phyloP scores from a whole-genome alignment of 1,140 invertebrate species.

The Bursaphelenchus mucronatus region DNA sequence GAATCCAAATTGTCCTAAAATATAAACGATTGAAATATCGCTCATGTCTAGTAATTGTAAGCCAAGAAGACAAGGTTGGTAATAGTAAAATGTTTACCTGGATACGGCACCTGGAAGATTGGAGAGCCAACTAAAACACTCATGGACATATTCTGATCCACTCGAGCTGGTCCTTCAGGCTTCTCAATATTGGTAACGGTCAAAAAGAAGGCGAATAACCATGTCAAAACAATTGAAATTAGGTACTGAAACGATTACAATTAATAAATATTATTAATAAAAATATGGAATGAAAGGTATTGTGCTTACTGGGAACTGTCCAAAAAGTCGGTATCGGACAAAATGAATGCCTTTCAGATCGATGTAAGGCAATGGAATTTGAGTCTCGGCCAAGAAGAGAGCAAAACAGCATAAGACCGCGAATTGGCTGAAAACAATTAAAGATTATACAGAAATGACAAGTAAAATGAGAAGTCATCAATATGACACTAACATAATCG shows the following conservation, averaged over 20 bases:
- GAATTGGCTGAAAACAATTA: constrained; percentile 56
- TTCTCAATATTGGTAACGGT: constrained; percentile 31
- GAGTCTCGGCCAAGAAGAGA: constrained; percentile 53
- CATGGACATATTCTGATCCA: constrained; percentile 34
- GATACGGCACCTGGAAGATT: constrained; percentile 40
- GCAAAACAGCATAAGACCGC: constrained; percentile 55
- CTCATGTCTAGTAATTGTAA: too few relatives aligned
- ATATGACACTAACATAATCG: constrained; percentile 51
- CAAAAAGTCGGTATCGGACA: constrained; percentile 56
- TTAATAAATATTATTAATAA: neutral
- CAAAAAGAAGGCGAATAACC: constrained; percentile 31
- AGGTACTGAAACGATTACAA: constrained; percentile 24
- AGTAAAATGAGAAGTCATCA: neutral
- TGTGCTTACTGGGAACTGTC: constrained; percentile 59
- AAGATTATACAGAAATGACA: neutral
- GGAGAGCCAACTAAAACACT: constrained; percentile 24
- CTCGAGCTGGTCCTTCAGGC: constrained; percentile 27
- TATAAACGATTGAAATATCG: neutral
- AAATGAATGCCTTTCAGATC: constrained; percentile 44
- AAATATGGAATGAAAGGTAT: constrained; percentile 4
- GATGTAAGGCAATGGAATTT: constrained; percentile 52
- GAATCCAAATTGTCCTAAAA: constrained; percentile 60
- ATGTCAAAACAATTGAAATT: constrained; percentile 33
- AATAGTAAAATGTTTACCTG: constrained; percentile 19
- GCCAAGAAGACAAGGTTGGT: neutral